Conservation (phyloP, 2,888 invertebrate genomes). For the Synergus japonicus region DNA sequence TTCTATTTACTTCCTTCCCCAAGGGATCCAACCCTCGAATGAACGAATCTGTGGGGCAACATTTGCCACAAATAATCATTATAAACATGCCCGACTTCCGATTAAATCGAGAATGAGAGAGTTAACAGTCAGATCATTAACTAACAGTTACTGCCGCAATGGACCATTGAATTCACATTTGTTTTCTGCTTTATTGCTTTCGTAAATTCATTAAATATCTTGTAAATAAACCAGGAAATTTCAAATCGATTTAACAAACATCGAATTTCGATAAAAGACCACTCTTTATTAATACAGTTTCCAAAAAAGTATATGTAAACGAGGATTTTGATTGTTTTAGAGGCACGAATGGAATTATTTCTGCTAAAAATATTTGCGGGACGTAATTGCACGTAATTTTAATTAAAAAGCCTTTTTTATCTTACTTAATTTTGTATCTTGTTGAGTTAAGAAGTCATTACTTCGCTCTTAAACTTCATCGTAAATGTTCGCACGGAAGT, state of each 20-base stretch:
- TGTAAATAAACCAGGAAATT: conserved; percentile 1
- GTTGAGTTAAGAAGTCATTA: conserved; percentile 32
- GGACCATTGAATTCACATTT: conserved; percentile 7
- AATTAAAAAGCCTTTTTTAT: conserved; percentile 14
- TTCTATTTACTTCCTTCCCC: background rate
- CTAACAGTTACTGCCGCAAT: conserved; percentile 15
- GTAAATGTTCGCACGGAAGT: conserved; percentile 23
- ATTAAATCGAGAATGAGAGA: conserved; percentile 47
- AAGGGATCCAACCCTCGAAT: conserved; percentile 18
- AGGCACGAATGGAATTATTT: background rate
- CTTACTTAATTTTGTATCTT: background rate
- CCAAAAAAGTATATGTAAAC: no score
- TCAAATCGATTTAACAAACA: conserved; percentile 1
- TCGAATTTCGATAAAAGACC: background rate
- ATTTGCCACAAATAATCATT: conserved; percentile 60
- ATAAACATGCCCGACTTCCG: conserved; percentile 50
- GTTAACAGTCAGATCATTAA: conserved; percentile 31
- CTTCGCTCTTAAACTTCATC: conserved; percentile 21
- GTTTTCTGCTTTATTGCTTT: conserved; percentile 24
- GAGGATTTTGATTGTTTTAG: background rate
- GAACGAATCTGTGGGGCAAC: conserved; percentile 26
- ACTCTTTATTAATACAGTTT: background rate
- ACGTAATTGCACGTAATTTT: background rate
- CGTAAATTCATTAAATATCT: conserved; percentile 10
- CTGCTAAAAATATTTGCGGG: background rate